Percentiles rank a stretch among this genome's conserved stretches.
Conservation (phyloP, 30 jellyfish, hydroid and myxozoan genomes). For the Chrysaora quinquecirrha region DNA sequence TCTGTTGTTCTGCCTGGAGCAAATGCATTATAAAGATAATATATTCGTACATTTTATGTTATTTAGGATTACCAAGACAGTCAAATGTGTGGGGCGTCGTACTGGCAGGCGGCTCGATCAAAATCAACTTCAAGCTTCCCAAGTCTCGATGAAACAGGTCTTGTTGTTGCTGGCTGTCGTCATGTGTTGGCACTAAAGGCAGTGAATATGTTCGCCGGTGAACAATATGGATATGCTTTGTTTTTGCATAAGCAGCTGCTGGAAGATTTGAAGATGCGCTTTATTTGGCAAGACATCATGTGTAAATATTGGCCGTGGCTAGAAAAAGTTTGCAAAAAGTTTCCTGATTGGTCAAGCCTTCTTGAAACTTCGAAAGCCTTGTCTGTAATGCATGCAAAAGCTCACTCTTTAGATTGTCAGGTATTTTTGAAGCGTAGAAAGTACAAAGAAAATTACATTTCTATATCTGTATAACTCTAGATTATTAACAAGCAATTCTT, state of each 20-base stretch:
- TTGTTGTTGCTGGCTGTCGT: conserved; percentile 1
- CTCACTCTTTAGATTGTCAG: conserved; percentile 58
- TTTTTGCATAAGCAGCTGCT: not conserved
- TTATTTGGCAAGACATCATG: not conserved
- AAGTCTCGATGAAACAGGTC: conserved; percentile 1
- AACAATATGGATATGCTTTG: not conserved
- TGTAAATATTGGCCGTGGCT: not conserved
- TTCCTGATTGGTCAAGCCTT: conserved; percentile 31
- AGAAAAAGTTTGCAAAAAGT: conserved; percentile 2
- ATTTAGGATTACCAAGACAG: not conserved
- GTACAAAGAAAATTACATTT: not conserved
- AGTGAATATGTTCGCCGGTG: conserved; percentile 1
- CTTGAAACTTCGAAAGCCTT: conserved; percentile 40
- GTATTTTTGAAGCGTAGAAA: conserved; percentile 8
- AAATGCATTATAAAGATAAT: not conserved
- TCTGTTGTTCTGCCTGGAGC: conserved; percentile 2
- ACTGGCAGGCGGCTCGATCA: conserved; percentile 4
- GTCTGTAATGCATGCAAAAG: conserved; percentile 56
- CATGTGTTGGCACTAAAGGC: not conserved
- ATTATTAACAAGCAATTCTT: not conserved
- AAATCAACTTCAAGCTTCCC: not conserved
- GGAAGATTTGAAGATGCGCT: conserved; percentile 1
- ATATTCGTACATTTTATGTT: not conserved
- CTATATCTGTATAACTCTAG: not conserved
- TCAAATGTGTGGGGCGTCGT: conserved; percentile 2